Evolutionary conservation across 2,113 vertebrate species (phyloP), one percentile per base, ranked within the genome.

Genomic region (Entomyzon cyanotis): DNA sequence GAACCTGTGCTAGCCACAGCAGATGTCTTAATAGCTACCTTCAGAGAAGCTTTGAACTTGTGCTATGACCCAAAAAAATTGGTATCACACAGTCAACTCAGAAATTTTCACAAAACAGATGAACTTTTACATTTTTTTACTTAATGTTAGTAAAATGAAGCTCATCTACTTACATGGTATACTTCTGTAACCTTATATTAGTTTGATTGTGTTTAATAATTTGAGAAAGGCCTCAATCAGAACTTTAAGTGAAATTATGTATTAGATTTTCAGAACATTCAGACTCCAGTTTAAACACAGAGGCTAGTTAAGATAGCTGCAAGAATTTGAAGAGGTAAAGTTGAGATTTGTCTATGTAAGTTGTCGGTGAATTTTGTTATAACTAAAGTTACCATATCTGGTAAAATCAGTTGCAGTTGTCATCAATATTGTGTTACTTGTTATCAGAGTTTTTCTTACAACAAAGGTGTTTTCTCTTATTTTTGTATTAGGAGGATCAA

Each of bases 401-500:
- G 8, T 76, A 35, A 93, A 84, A 89, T 76, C 39, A 39, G 15
- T 73, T 52, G 20, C 10, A 24, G 1, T 76, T 85, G 11, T 67
- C 23, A 17, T n/a, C 2, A 0, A 42, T 55, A 31, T 1, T 67
- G 41, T 46, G 16, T 53, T 85, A 35, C 25, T 89, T 68, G 11
- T 58, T 70, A 17, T 37, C 19, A 46, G 39, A 8, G 13, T 62
- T 81, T 88, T 18, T 89, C 46, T 75, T 62, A 76, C 37, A 90
- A 70, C 70, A 44, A 80, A 82, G 5, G 10, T 49, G 22, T 87
- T 69, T 83, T 95, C 33, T 71, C 46, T 69, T 68, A 7, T 73
- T 93, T 97, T 95, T 92, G 10, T 93, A 55, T 91, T 90, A 98
- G 98, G 96, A 89, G 88, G 95, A 93, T 97, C 97, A 83, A 97